Base-by-base conservation (phyloP, 2,113 vertebrate genomes). In the Haemorhous mexicanus region DNA sequence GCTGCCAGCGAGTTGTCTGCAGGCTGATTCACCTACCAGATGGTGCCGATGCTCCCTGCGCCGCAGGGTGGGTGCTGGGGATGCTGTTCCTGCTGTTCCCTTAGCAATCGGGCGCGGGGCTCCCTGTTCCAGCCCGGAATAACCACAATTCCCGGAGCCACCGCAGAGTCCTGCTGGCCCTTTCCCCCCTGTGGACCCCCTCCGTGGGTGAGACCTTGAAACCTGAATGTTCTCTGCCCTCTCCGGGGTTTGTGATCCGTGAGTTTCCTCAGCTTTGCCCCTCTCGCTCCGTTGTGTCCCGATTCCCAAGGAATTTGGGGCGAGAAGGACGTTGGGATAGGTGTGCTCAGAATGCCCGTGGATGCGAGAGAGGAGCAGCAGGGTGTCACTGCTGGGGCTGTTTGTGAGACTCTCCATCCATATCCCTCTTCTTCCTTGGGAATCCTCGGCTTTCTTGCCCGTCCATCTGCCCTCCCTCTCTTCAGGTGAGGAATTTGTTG, bases 11-110 rank as follows among this genome's bases (percentile, higher is more conserved):
- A 62, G 92, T 84, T 91, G 93, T 86, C 96, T 92, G 81, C 88
- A 70, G 87, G 80, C 93, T 92, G 93, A 92, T 92, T 93, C 96
- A 81, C 96, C 96, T 84, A 80, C 6, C 91, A 95, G 94, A 89
- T 91, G 94, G 96, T 84, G 50, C 85, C 49, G 28, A 61, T 47
- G 88, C 84, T 44, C 68, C 91, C 87, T 14, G 87, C 35, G 89
- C 73, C 62, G 77, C 85, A 19, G 73, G 82, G 53, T 90, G 80
- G 94, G 91, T 88, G 93, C 94, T 92, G 89, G 94, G 91, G 93
- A 76, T 84, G 91, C 91, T 92, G 91, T 69, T 83, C 86, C 79
- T 15, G 73, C 89, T 90, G 94, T 94, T 94, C 90, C 94, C 94
- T 61, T 2, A 27, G 88, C 94, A 24, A 41, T 87, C 44, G 49